Percentiles rank a stretch among this genome's conserved stretches.
Evolutionary conservation across 1,140 invertebrate species (phyloP).

Genomic region (Lepidurus apus): DNA sequence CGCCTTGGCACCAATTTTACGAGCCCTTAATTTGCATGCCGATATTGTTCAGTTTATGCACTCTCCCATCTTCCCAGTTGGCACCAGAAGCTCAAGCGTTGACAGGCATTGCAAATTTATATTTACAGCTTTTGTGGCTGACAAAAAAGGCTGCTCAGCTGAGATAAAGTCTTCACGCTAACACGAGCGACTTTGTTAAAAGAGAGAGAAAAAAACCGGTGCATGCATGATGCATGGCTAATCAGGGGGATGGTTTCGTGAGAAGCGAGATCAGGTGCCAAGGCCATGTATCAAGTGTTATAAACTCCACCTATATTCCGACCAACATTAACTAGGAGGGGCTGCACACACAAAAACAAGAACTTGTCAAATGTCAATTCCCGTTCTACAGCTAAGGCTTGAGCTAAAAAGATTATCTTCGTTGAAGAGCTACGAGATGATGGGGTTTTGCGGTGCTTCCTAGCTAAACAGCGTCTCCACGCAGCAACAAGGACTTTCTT

Average conservation of each 20-base stretch:
- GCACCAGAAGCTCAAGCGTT: not conserved
- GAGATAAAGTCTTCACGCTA: constrained; percentile 19
- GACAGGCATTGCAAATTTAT: constrained; percentile 9
- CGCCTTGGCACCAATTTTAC: constrained; percentile 18
- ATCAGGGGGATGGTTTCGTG: not conserved
- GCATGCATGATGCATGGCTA: constrained; percentile 9
- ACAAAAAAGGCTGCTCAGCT: not conserved
- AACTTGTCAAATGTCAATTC: constrained; percentile 13
- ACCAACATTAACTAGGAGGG: not conserved
- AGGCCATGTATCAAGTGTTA: constrained; percentile 12
- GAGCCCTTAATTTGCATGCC: constrained; percentile 14
- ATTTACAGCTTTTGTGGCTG: constrained; percentile 2
- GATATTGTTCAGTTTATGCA: constrained; percentile 10
- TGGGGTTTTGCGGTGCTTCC: constrained; percentile 10
- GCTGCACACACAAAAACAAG: not conserved
- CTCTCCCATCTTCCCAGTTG: not conserved
- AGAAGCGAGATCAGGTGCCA: not conserved
- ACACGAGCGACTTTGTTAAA: not conserved
- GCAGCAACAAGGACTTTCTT: not conserved
- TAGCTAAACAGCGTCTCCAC: constrained; percentile 8
- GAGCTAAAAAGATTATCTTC: constrained; percentile 16
- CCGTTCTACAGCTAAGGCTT: not conserved
- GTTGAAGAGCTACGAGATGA: constrained; percentile 9
- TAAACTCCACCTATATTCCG: not conserved
- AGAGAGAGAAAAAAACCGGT: not conserved